phyloP scores from a whole-genome alignment of 2,888 invertebrate genomes.

The Epicampocera succincta region DNA sequence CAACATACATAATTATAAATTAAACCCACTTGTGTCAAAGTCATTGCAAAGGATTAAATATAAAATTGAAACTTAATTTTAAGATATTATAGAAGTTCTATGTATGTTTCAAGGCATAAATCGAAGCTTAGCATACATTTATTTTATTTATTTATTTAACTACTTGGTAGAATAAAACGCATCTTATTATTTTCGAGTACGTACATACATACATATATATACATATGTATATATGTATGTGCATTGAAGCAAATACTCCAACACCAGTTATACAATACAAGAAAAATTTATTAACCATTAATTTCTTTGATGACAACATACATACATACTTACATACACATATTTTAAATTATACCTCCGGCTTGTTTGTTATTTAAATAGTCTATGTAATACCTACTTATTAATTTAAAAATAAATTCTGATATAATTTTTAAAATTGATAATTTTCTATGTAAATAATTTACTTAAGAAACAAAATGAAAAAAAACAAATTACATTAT shows the following conservation, averaged over 20 bases:
- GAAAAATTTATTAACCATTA: no score
- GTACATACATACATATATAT: no score
- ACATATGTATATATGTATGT: no score
- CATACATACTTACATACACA: not conserved
- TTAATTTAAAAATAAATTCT: constrained; percentile 23
- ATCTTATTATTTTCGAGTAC: constrained; percentile 35
- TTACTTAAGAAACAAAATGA: constrained; percentile 27
- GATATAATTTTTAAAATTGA: constrained; percentile 45
- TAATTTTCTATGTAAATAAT: constrained; percentile 54
- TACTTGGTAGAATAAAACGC: constrained; percentile 16
- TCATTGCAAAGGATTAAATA: not conserved
- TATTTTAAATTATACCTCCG: constrained; percentile 41
- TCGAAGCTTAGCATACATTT: not conserved
- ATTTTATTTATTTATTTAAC: constrained; percentile 46
- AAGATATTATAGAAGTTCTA: constrained; percentile 12
- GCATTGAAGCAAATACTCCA: constrained; percentile 19
- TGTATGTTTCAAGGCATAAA: constrained; percentile 33
- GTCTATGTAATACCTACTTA: constrained; percentile 45
- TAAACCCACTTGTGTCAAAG: constrained; percentile 53
- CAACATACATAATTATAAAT: constrained; percentile 28
- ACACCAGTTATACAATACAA: constrained; percentile 38
- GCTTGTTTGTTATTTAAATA: constrained; percentile 63
- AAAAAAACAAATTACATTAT: constrained; percentile 40
- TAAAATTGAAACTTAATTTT: constrained; percentile 16
- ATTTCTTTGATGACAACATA: not conserved